These are phyloP conservation scores for Stenurella melanura DNA, from an alignment of 2,888 invertebrate genomes.

Conservation along the genomic window DNA sequence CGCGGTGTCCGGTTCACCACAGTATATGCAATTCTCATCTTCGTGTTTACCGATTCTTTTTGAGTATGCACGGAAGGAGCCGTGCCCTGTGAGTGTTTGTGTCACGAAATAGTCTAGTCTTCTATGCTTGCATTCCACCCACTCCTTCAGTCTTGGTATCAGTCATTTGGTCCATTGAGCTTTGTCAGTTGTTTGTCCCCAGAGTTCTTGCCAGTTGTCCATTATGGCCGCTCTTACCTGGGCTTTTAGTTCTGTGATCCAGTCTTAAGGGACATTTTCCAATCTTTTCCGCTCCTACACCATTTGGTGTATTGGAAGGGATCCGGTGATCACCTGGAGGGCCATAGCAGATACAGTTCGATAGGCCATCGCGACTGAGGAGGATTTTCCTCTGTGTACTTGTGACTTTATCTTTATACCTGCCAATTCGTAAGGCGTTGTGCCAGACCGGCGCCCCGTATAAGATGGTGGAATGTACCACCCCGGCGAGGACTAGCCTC, in stretches of 20 bases:
- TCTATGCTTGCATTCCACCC: not conserved
- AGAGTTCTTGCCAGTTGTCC: too few species aligned
- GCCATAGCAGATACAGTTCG: constrained; percentile 21
- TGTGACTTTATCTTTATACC: constrained; percentile 18
- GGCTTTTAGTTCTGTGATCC: too few species aligned
- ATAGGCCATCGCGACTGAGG: constrained; percentile 20
- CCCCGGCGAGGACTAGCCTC: constrained; percentile 22
- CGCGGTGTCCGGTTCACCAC: not conserved
- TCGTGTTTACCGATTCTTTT: not conserved
- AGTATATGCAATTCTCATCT: not conserved
- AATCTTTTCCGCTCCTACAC: not conserved
- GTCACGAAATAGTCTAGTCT: not conserved
- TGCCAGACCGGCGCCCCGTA: constrained; percentile 46
- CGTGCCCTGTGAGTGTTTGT: not conserved
- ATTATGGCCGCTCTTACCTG: too few species aligned
- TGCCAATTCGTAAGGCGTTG: not conserved
- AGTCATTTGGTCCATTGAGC: constrained; percentile 10
- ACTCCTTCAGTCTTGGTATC: not conserved
- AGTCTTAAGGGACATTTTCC: not conserved
- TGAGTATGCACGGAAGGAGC: not conserved
- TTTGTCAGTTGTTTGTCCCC: not conserved
- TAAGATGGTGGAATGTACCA: constrained; percentile 34
- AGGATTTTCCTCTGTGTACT: constrained; percentile 27
- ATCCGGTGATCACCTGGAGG: constrained; percentile 3
- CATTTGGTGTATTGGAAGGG: constrained; percentile 14